Percentiles rank a stretch among this genome's conserved stretches.
These are phyloP conservation scores for Jacana jacana DNA, from an alignment of 2,113 vertebrate species.

Conservation along the genomic window DNA sequence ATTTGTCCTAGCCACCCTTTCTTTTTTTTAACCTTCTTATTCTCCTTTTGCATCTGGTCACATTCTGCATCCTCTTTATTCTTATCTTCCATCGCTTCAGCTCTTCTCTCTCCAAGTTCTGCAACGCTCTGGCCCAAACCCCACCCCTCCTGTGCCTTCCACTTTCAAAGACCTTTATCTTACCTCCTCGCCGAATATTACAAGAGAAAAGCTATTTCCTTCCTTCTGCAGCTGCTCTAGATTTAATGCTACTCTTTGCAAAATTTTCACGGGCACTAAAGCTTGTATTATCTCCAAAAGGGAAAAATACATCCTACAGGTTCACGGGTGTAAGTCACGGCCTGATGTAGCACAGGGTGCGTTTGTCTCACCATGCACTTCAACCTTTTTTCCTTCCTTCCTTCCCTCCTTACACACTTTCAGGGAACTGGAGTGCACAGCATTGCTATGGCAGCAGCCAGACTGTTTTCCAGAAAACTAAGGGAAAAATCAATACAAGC, in stretches of 20 bases:
- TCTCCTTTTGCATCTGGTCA: slow-evolving; percentile 13
- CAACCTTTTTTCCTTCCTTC: neutral
- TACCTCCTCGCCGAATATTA: neutral
- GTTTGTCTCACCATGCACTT: neutral
- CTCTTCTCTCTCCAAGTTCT: slow-evolving; percentile 12
- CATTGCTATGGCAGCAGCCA: neutral
- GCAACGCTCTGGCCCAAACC: neutral
- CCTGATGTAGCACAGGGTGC: fast-evolving
- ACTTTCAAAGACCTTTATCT: neutral
- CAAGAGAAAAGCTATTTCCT: neutral
- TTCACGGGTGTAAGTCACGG: fast-evolving
- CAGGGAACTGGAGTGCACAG: neutral
- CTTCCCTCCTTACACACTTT: neutral
- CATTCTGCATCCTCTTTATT: slow-evolving; percentile 25
- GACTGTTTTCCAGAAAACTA: neutral
- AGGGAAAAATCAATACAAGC: fast-evolving
- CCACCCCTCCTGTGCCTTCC: neutral
- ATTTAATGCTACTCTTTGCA: neutral
- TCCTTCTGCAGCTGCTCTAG: fast-evolving
- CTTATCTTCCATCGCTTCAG: neutral
- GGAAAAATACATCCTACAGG: neutral
- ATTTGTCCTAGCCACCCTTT: neutral
- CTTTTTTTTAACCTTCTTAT: neutral
- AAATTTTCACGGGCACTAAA: neutral
- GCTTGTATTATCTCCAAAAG: neutral